Evolutionary conservation across 1,140 invertebrate species (phyloP).

Genomic region (Penaeus chinensis): DNA sequence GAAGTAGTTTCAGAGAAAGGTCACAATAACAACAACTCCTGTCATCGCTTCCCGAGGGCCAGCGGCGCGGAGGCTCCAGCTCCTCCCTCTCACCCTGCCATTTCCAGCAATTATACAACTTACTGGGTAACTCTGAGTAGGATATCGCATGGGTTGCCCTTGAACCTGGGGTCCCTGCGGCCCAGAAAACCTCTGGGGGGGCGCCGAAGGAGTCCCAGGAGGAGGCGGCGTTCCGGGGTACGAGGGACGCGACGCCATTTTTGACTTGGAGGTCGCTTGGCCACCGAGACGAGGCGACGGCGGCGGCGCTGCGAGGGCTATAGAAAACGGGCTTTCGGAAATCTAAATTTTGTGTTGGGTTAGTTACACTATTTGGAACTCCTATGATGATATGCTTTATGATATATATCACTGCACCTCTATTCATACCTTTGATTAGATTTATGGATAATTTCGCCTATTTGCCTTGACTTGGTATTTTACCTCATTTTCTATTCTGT

Average conservation of each 20-base stretch:
- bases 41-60: neutral
- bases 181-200: slow-evolving; percentile 51
- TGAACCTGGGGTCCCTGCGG: slow-evolving; percentile 44
- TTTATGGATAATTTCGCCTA: no score
- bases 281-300: no score
- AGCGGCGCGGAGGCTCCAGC: neutral
- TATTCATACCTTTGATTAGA: no score
- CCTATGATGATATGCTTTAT: no score
- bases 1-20: neutral
- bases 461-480: no score
- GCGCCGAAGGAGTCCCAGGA: slow-evolving; percentile 53
- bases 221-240: slow-evolving; percentile 62
- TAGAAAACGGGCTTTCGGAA: neutral
- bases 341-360: no score
- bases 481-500: no score
- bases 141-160: slow-evolving; percentile 58
- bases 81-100: neutral
- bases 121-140: slow-evolving; percentile 57
- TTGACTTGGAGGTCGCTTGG: neutral
- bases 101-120: neutral
- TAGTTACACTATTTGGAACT: no score
- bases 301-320: neutral
- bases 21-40: neutral
- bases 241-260: slow-evolving; percentile 63
- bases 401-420: no score